Evolutionary conservation across 2,113 vertebrate genomes (phyloP).

Genomic region (Podilymbus podiceps): DNA sequence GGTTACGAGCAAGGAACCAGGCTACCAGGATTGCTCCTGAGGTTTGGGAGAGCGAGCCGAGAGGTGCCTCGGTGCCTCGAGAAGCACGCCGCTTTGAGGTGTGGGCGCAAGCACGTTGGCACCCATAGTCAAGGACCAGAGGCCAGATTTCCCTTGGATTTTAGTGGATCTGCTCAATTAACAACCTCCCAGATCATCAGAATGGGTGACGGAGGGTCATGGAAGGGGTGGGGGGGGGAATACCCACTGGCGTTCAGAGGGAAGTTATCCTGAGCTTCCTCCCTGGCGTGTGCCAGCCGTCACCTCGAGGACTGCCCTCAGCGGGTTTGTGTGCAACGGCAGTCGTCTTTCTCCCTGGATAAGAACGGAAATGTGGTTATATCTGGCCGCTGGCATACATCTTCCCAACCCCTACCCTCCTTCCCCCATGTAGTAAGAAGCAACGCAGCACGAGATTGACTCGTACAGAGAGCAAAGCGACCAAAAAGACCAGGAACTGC

Average conservation of each 20-base stretch:
- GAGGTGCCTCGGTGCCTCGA: background rate
- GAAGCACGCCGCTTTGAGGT: background rate
- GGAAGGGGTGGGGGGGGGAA: too few species aligned
- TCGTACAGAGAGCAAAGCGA: background rate
- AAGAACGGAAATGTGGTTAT: background rate
- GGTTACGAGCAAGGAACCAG: background rate
- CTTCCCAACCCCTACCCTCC: background rate
- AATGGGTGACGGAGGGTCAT: background rate
- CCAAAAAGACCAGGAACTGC: background rate
- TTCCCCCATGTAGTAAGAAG: background rate
- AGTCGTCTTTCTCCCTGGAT: background rate
- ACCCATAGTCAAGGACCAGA: background rate
- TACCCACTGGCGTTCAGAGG: background rate
- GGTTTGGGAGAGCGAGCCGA: background rate
- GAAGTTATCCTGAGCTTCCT: background rate
- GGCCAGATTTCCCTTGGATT: background rate
- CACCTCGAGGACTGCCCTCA: background rate
- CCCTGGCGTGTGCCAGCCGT: background rate
- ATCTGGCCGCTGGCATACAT: background rate
- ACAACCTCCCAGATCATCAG: background rate
- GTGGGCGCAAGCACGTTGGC: accelerated
- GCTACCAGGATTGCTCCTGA: background rate
- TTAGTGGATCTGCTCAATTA: background rate
- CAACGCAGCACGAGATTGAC: background rate
- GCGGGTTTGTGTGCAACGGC: background rate